These are phyloP conservation scores for Ptychoptera albimana DNA, from an alignment of 2,888 invertebrate genomes.

Conservation along the genomic window DNA sequence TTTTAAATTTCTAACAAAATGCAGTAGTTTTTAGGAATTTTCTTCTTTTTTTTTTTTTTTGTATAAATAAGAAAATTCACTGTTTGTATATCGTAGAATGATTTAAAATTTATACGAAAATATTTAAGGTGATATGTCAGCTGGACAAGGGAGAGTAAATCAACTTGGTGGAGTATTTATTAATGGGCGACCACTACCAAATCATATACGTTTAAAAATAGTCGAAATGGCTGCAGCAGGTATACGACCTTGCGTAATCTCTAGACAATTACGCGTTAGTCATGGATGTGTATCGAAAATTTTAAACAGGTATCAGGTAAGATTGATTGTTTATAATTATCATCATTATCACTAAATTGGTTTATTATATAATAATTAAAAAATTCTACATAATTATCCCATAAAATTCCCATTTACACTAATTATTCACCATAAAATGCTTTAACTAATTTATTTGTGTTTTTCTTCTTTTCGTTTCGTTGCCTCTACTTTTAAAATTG, in stretches of 20 bases:
- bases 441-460: neutral
- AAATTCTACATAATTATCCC: neutral
- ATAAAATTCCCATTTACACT: too few relatives aligned
- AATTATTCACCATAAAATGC: too few relatives aligned
- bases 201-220: constrained; percentile 84
- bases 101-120: neutral
- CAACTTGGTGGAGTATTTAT: constrained; percentile 94
- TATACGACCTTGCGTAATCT: constrained; percentile 89
- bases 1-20: too few relatives aligned
- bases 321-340: neutral
- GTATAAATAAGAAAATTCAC: too few relatives aligned
- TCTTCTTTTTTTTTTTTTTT: too few relatives aligned
- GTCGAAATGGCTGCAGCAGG: constrained; percentile 94
- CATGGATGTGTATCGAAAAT: constrained; percentile 98
- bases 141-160: constrained; percentile 89
- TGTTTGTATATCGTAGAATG: neutral
- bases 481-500: too few relatives aligned
- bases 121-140: constrained; percentile 22
- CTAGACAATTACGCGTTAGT: constrained; percentile 80
- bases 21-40: too few relatives aligned
- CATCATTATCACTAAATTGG: neutral
- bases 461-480: too few relatives aligned
- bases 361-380: neutral
- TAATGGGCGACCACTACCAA: constrained; percentile 90
- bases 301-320: constrained; percentile 72